A percentile compares a stretch with the other conserved stretches of the same genome.
These are phyloP conservation scores for Cladorhizidae sp. DNA, from an alignment of 37 sponge, comb jelly and placozoan species.

Conservation along the genomic window DNA sequence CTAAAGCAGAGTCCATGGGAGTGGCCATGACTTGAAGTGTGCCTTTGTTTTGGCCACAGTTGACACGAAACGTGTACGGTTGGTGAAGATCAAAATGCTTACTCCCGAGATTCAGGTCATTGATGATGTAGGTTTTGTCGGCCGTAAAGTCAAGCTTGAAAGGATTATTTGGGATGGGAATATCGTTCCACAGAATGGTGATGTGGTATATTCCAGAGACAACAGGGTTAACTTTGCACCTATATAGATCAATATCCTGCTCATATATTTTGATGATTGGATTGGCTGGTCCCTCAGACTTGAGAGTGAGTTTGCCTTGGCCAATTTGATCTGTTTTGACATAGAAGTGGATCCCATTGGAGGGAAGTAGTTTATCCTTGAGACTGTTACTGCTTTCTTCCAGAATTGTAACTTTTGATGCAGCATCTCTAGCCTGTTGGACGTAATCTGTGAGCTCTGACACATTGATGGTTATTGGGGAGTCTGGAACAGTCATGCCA, in stretches of 20 bases:
- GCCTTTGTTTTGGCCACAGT: slow-evolving; percentile 35
- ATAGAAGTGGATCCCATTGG: slow-evolving; percentile 8
- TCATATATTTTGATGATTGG: slow-evolving; percentile 27
- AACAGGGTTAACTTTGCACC: slow-evolving; percentile 15
- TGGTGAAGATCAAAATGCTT: slow-evolving; percentile 1
- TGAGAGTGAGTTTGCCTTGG: slow-evolving; percentile 41
- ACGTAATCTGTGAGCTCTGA: slow-evolving; percentile 1
- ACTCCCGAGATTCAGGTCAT: slow-evolving; percentile 20
- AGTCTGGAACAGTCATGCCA: slow-evolving; percentile 29
- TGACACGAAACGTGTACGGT: slow-evolving; percentile 18
- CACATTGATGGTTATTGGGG: slow-evolving; percentile 42
- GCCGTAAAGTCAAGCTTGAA: slow-evolving; percentile 35
- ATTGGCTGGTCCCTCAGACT: slow-evolving; percentile 23
- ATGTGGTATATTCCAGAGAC: slow-evolving; percentile 51
- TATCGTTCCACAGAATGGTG: slow-evolving; percentile 49
- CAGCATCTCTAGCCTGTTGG: slow-evolving; percentile 4
- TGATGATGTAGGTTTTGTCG: slow-evolving; percentile 19
- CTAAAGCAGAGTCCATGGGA: slow-evolving; percentile 32
- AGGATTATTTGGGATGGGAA: slow-evolving; percentile 65
- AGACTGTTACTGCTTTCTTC: slow-evolving; percentile 39
- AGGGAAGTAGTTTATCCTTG: neutral
- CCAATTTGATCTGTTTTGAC: slow-evolving; percentile 38
- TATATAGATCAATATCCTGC: slow-evolving; percentile 16
- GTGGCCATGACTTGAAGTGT: slow-evolving; percentile 6
- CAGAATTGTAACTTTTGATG: slow-evolving; percentile 44